Base-by-base conservation (phyloP, 1,140 invertebrate genomes). In the Pachyrhynchus sulphureomaculatus region DNA sequence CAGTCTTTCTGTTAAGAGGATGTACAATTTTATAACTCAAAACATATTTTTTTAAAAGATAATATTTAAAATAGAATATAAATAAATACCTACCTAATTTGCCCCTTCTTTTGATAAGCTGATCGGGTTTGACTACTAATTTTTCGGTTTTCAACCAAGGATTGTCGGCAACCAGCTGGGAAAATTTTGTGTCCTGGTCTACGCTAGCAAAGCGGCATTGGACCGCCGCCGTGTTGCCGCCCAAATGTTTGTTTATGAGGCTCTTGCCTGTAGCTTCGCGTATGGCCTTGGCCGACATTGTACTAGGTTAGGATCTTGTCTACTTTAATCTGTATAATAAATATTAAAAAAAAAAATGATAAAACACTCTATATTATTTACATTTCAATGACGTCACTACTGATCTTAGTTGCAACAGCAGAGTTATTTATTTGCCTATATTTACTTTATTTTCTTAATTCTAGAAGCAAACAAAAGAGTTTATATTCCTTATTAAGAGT, bases 201-300 rank as follows among this genome's bases (percentile, higher is more conserved):
- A 98, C 87, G 32, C 86, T 80, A 18, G 90, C 94, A 77, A 93
- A 96, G 64, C 85, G 82, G 71, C 93, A 95, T 71, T 86, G 87
- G 48, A 88, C 84, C 17, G 87, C 82, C 23, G 85, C 86, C 4
- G 86, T 87, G 10, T 83, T 81, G 1, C 77, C 55, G 12, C 83
- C 79, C 62, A 99, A 84, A 76, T 90, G 86, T 54, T 89, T 87
- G 77, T 96, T 97, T 36, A 99, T 87, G 8, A 99, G 81, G 71
- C 91, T 86, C 77, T 99, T 99, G 41, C 96, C 97, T 42, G 92
- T 93, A 36, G 91, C 94, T 82, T 99, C 97, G 71, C 89, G 86
- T 68, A 99, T 96, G 48, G 96, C 96, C 83, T 99, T 99, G 13
- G 97, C 96, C 63, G 96, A 96, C 97, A 99, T 99, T 56, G 64